Evolutionary conservation across 2,888 invertebrate genomes (phyloP), one percentile per base, ranked within the genome.

Genomic region (Drosophila conformis): DNA sequence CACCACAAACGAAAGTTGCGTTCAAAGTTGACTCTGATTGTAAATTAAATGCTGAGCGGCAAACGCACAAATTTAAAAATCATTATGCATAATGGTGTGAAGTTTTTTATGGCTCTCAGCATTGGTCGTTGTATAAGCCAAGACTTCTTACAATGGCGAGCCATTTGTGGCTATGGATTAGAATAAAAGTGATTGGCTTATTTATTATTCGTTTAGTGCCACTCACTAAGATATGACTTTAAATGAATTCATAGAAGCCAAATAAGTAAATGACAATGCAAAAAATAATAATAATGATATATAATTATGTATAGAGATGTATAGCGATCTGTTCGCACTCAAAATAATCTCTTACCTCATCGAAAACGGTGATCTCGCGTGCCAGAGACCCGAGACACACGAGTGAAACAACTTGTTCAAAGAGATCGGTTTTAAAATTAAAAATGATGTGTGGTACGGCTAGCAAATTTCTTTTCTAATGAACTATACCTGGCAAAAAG

Each of bases 311-410:
- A 48, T 31, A 15, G 42, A 31, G 42, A 64, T 49, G 58, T 53
- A 27, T 4, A n/a, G 18, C 15, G 31, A 62, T 59, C 52, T 36
- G 40, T 61, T 27, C 15, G 38, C 18, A 65, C 66, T 72, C 49
- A 62, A 80, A 79, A 79, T 80, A 73, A 73, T 69, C 29, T 76
- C 78, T 79, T 79, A 79, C 76, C 78, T 79, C 78, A 79, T 80
- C 78, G 60, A 46, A 56, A 76, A 54, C 57, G 63, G 52, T 72
- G 76, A 75, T 80, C 66, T 76, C 80, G 72, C 76, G 72, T 80
- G 80, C 80, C 78, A 75, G 70, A 70, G 36, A 65, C 42, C 54
- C 65, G 60, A 62, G 54, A 25, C 59, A 66, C 65, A 46, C 78
- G 75, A 59, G 46, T 65, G 57, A 49, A 56, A 51, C 65, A 63